phyloP scores from a whole-genome alignment of 2,797 vertebrate genomes.

The Antrozous pallidus region DNA sequence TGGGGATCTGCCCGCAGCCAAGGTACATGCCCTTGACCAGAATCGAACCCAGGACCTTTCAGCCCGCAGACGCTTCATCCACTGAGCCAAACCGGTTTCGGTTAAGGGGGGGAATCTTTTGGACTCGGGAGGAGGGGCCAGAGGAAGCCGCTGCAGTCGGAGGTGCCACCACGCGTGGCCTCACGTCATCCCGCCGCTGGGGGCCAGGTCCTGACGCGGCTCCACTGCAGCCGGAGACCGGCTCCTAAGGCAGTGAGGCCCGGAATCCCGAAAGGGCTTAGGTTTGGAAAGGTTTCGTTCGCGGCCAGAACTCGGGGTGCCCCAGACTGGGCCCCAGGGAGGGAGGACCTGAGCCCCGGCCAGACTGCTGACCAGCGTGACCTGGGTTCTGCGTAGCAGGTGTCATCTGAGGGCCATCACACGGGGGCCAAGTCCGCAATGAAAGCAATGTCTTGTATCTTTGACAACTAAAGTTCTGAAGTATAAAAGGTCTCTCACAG shows the following conservation, averaged over 20 bases:
- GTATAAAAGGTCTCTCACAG: background rate
- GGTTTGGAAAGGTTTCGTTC: background rate
- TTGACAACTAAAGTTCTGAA: background rate
- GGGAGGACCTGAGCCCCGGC: background rate
- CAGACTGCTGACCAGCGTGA: background rate
- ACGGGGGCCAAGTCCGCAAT: background rate
- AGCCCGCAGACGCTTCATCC: too few species aligned
- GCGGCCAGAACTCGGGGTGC: background rate
- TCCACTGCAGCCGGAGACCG: background rate
- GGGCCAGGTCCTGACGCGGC: background rate
- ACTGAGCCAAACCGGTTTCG: too few species aligned
- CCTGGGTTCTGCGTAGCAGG: background rate
- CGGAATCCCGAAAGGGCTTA: rapidly evolving
- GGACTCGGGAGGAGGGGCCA: background rate
- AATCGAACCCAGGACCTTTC: too few species aligned
- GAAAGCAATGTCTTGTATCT: background rate
- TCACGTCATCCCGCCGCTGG: background rate
- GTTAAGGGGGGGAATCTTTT: background rate
- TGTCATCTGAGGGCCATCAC: too few species aligned
- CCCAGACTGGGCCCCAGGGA: background rate
- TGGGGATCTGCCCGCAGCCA: too few species aligned
- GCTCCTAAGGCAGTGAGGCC: background rate
- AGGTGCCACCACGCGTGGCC: background rate
- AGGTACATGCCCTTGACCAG: too few species aligned
- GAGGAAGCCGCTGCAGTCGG: background rate